Evolutionary conservation across 1,140 invertebrate species (phyloP).

Genomic region (Nephila pilipes): DNA sequence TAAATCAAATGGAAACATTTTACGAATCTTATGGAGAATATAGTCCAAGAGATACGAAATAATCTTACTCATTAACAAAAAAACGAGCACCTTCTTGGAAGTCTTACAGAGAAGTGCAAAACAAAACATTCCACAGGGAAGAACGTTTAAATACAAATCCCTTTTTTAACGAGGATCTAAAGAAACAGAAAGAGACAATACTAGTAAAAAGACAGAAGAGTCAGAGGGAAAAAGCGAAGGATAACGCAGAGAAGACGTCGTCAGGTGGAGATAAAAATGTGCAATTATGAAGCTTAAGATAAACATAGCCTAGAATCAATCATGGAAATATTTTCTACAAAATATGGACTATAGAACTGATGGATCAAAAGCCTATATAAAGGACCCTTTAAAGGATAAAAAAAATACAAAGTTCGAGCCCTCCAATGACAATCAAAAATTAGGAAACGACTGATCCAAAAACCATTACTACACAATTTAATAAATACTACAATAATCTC

Average conservation of each 20-base stretch:
- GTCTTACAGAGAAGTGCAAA: no score
- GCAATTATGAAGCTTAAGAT: background rate
- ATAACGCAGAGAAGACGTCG: no score
- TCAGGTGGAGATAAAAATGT: no score
- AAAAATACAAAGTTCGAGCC: background rate
- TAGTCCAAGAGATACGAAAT: background rate
- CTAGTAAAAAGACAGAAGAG: background rate
- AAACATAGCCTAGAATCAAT: background rate
- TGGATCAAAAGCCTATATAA: background rate
- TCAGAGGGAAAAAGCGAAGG: background rate
- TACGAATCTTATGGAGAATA: no score
- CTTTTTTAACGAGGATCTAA: slow-evolving; percentile 5
- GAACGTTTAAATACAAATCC: background rate
- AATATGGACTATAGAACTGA: background rate
- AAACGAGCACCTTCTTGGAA: no score
- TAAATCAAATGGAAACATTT: slow-evolving; percentile 7
- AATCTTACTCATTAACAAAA: background rate
- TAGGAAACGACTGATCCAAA: background rate
- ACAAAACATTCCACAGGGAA: no score
- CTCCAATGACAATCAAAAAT: background rate
- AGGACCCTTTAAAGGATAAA: background rate
- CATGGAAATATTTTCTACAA: background rate
- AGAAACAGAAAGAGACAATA: background rate
- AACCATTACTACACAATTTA: background rate
- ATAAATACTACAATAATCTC: no score